A percentile compares a stretch with the other conserved stretches of the same genome.
These are phyloP conservation scores for Mimachlamys varia DNA, from an alignment of 2,888 invertebrate species.

Conservation along the genomic window DNA sequence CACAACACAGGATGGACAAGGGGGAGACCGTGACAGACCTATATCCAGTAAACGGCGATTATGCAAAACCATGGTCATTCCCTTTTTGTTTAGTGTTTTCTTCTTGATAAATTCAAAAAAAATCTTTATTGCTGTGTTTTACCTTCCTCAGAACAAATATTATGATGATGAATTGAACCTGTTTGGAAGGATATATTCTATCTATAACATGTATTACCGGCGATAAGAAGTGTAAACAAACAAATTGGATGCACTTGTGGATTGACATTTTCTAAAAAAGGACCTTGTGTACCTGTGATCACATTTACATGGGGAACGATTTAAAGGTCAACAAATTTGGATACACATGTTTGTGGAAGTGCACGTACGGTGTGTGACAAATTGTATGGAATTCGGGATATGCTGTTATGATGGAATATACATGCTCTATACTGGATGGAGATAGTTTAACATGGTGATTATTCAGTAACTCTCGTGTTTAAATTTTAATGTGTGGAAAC, in stretches of 20 bases:
- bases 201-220: background rate
- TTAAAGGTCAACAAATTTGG: conserved; percentile 24
- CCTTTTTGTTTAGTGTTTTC: too few relatives aligned
- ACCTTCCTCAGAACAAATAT: background rate
- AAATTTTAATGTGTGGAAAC: background rate
- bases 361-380: background rate
- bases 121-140: background rate
- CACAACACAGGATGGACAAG: too few relatives aligned
- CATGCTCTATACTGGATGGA: background rate
- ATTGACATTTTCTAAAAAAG: background rate
- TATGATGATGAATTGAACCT: background rate
- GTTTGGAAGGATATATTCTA: background rate
- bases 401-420: background rate
- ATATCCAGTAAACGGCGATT: too few relatives aligned
- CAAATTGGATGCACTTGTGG: conserved; percentile 22
- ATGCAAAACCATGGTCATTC: too few relatives aligned
- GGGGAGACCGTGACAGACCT: too few relatives aligned
- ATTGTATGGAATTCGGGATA: background rate
- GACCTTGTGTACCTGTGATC: background rate
- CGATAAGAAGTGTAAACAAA: conserved; percentile 7
- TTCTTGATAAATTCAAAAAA: background rate
- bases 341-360: background rate
- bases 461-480: background rate
- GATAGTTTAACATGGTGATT: background rate
- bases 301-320: background rate